Evolutionary conservation across 2,113 vertebrate genomes (phyloP).

Genomic region (Scomber colias): DNA sequence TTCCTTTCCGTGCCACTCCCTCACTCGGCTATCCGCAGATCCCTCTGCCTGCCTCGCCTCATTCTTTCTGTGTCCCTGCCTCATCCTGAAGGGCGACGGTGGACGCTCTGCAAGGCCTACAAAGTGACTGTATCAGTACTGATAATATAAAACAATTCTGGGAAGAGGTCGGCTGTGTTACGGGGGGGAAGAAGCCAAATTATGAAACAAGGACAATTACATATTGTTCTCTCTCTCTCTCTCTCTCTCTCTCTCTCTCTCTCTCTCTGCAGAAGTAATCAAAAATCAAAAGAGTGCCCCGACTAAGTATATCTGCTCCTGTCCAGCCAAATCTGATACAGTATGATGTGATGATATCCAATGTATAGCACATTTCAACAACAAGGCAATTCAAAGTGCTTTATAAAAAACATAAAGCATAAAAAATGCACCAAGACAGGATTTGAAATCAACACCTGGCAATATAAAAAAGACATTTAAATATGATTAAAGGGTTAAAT

Average conservation of each 20-base stretch:
- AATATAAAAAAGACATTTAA: no score
- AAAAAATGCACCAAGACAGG: no score
- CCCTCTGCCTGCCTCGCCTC: not conserved
- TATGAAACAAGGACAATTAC: constrained; percentile 16
- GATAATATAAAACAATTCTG: constrained; percentile 39
- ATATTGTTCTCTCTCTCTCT: not conserved
- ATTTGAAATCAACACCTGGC: no score
- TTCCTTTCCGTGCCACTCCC: constrained; percentile 57
- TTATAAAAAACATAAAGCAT: no score
- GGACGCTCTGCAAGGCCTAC: constrained; percentile 9
- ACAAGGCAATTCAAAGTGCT: no score
- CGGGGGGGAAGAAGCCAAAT: constrained; percentile 3
- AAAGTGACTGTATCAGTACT: constrained; percentile 6
- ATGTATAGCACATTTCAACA: no score
- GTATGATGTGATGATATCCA: not conserved
- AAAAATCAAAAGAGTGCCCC: not conserved
- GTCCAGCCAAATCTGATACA: not conserved
- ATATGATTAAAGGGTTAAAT: no score
- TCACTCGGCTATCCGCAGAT: constrained; percentile 22
- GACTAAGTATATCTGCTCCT: not conserved
- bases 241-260: not conserved
- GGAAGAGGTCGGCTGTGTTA: constrained; percentile 15
- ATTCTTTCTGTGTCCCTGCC: not conserved
- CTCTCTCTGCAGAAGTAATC: not conserved
- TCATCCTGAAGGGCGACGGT: not conserved